phyloP scores from a whole-genome alignment of 2,797 vertebrate genomes.

The Novumbra hubbsi region DNA sequence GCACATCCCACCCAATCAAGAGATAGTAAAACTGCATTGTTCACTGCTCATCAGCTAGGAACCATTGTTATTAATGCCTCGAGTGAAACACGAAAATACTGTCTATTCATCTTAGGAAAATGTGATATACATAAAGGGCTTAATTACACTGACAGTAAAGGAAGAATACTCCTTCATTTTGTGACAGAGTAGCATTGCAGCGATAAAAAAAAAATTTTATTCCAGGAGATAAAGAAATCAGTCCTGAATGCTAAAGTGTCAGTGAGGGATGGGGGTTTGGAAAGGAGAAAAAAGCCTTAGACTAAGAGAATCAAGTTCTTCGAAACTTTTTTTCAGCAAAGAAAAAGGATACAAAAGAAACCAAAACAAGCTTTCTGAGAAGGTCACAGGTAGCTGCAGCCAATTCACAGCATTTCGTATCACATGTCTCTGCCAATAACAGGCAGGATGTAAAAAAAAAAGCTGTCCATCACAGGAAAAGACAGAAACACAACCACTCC shows the following conservation, averaged over 20 bases:
- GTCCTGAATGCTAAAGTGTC: not conserved
- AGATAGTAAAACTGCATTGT: slow-evolving; percentile 16
- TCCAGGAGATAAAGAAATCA: not conserved
- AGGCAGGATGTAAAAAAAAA: slow-evolving; percentile 36
- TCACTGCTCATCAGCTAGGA: slow-evolving; percentile 42
- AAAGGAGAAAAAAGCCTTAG: slow-evolving; percentile 9
- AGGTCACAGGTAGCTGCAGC: slow-evolving; percentile 10
- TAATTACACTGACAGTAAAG: slow-evolving; percentile 23
- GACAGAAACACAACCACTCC: slow-evolving; percentile 37
- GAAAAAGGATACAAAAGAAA: not conserved
- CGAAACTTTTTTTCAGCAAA: not conserved
- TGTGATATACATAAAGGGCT: slow-evolving; percentile 23
- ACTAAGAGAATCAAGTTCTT: slow-evolving; percentile 7
- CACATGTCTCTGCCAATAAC: slow-evolving; percentile 23
- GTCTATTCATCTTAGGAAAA: slow-evolving; percentile 37
- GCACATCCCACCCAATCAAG: slow-evolving; percentile 25
- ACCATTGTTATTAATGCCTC: slow-evolving; percentile 51
- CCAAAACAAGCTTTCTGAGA: slow-evolving; percentile 12
- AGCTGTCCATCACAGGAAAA: slow-evolving; percentile 50
- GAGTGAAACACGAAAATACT: slow-evolving; percentile 21
- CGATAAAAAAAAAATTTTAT: too few species aligned
- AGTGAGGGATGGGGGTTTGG: not conserved
- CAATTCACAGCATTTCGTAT: slow-evolving; percentile 11
- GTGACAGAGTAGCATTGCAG: slow-evolving; percentile 30
- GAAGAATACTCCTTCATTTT: slow-evolving; percentile 29